Base-by-base conservation (phyloP, 2,888 invertebrate species). In the Aelia acuminata region DNA sequence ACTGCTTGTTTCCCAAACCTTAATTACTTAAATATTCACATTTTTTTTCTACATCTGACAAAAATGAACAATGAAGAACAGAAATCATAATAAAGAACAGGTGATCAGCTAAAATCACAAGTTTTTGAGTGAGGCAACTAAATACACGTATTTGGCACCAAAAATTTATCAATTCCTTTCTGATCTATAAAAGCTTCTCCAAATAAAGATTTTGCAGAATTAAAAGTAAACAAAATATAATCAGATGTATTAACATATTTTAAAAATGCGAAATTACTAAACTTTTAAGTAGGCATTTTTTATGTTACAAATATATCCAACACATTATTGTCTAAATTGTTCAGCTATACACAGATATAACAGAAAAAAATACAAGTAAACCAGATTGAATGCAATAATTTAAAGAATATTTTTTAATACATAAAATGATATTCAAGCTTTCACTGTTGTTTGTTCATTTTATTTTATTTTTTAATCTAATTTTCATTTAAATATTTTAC, bases 141-240 rank as follows among this genome's bases (percentile, higher is more conserved):
- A 84, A 87, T 84, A 80, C 80, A 87, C 50, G 47, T 43, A 80
- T 87, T 87, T 87, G 87, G 87, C 87, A 87, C 87, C 87, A 87
- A 75, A 49, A 20, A 80, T 80, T 80, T 80, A 43, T 43, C 80
- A 80, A 80, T 39, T 80, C n/a, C 0, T 80, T 80, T 43, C 80
- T 80, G 80, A 80, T 80, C 43, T 80, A 80, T n/a, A 80, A 50
- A 85, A 85, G 53, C 53, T 85, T 85, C 49, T 50, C 31, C 53
- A 85, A 85, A 85, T 84, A 84, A 18, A 80, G 43, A 43, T 43
- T 80, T 80, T 47, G 43, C 22, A 80, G 39, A 43, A 31, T 39
- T 43, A 80, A 43, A 80, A 39, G 43, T 43, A 80, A 43, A n/a
- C 4, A 18, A 70, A 70, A 70, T n/a, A 35, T 26, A 57, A 75